phyloP scores from a whole-genome alignment of 2,113 vertebrate genomes.

The Austrofundulus limnaeus region DNA sequence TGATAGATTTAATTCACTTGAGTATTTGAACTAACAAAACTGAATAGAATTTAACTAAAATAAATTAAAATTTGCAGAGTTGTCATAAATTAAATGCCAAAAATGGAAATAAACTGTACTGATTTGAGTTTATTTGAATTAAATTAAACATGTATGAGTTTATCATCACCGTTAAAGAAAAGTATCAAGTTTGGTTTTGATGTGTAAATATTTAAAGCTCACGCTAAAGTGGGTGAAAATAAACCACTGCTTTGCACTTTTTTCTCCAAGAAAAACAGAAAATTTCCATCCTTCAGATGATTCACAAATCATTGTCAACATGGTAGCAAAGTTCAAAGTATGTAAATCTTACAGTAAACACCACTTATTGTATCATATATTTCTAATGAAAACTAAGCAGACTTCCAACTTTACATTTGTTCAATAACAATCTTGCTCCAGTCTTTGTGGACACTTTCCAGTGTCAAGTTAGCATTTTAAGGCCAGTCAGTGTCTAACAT shows the following conservation, averaged over 20 bases:
- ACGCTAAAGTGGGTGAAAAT: slow-evolving; percentile 30
- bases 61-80: too few species aligned
- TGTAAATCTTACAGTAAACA: slow-evolving; percentile 27
- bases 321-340: slow-evolving; percentile 12
- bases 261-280: slow-evolving; percentile 52
- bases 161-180: too few species aligned
- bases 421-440: slow-evolving; percentile 45
- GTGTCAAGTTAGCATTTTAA: slow-evolving; percentile 40
- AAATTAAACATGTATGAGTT: too few species aligned
- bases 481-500: slow-evolving; percentile 12
- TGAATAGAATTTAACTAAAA: too few species aligned
- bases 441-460: slow-evolving; percentile 51
- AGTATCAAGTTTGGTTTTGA: too few species aligned
- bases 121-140: too few species aligned
- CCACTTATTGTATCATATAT: slow-evolving; percentile 4
- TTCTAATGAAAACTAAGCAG: slow-evolving; percentile 17
- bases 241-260: slow-evolving; percentile 39
- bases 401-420: slow-evolving; percentile 36
- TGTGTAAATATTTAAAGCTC: too few species aligned
- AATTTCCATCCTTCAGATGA: slow-evolving; percentile 14
- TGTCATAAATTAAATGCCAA: too few species aligned
- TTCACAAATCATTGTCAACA: slow-evolving; percentile 15
- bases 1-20: too few species aligned
- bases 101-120: too few species aligned
- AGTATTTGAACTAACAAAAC: too few species aligned